phyloP scores from a whole-genome alignment of 2,113 vertebrate species.

The Rhea americana region DNA sequence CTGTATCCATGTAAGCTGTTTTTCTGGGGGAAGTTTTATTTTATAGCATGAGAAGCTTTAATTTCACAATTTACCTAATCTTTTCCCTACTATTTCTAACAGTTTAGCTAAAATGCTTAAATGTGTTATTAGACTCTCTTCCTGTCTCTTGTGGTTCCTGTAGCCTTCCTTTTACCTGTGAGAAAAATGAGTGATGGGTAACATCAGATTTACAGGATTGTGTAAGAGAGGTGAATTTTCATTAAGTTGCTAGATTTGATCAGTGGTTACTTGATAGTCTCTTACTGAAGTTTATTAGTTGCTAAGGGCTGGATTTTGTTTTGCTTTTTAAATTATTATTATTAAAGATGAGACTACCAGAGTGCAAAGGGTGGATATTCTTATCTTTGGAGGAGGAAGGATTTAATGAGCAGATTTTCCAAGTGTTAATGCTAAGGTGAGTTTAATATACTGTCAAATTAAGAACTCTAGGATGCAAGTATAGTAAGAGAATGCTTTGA shows the following conservation, averaged over 20 bases:
- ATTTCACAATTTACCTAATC: neutral
- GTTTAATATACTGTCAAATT: neutral
- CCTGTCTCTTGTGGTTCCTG: neutral
- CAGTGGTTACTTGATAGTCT: neutral
- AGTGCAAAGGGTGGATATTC: neutral
- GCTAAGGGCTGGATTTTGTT: neutral
- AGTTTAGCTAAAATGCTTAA: neutral
- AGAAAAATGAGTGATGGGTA: neutral
- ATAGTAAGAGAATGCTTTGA: neutral
- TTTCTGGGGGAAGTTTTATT: neutral
- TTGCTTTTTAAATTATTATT: neutral
- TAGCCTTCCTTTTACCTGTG: neutral
- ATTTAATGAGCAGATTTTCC: neutral
- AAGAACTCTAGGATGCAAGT: neutral
- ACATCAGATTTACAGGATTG: neutral
- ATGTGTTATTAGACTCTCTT: neutral
- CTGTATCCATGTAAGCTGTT: neutral
- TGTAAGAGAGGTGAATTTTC: neutral
- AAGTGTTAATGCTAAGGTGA: neutral
- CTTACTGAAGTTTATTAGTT: neutral
- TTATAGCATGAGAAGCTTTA: neutral
- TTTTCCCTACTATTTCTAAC: neutral
- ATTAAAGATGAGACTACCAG: neutral
- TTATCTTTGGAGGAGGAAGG: neutral
- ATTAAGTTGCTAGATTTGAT: neutral